These are phyloP conservation scores for Rhincodon typus DNA, from an alignment of 2,797 vertebrate genomes.

Conservation along the genomic window DNA sequence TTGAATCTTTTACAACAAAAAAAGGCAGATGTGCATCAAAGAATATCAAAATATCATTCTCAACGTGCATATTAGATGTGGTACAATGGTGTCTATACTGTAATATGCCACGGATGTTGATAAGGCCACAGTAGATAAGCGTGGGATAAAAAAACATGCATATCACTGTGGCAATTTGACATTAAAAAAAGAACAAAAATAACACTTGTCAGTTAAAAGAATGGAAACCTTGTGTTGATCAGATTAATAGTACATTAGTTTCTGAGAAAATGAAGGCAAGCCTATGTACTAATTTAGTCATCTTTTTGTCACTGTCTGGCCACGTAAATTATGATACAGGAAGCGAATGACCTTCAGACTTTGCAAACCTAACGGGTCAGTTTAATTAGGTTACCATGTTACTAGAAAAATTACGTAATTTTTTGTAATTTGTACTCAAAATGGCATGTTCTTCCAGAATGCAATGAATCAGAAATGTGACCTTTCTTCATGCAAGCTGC, in stretches of 20 bases:
- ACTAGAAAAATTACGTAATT: neutral
- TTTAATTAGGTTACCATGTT: slow-evolving; percentile 35
- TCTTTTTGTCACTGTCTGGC: slow-evolving; percentile 43
- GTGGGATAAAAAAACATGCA: slow-evolving; percentile 19
- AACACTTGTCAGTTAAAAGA: slow-evolving; percentile 9
- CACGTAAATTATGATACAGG: slow-evolving; percentile 28
- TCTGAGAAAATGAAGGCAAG: slow-evolving; percentile 57
- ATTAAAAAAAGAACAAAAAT: slow-evolving; percentile 27
- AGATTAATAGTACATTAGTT: slow-evolving; percentile 41
- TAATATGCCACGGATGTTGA: slow-evolving; percentile 32
- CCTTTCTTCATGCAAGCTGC: slow-evolving; percentile 18
- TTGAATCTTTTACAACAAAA: neutral
- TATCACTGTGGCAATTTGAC: slow-evolving; percentile 32
- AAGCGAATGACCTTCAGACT: slow-evolving; percentile 29
- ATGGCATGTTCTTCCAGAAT: neutral
- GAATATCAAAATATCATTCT: neutral
- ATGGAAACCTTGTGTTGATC: slow-evolving; percentile 33
- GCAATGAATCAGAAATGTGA: slow-evolving; percentile 31
- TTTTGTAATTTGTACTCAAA: slow-evolving; percentile 10
- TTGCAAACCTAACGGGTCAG: slow-evolving; percentile 24
- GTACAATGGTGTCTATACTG: neutral
- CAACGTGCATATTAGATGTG: slow-evolving; percentile 32
- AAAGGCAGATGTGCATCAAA: neutral
- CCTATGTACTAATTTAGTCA: slow-evolving; percentile 54
- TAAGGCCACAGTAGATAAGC: neutral